phyloP scores from a whole-genome alignment of 2,113 vertebrate genomes.

The Petroica traversi region DNA sequence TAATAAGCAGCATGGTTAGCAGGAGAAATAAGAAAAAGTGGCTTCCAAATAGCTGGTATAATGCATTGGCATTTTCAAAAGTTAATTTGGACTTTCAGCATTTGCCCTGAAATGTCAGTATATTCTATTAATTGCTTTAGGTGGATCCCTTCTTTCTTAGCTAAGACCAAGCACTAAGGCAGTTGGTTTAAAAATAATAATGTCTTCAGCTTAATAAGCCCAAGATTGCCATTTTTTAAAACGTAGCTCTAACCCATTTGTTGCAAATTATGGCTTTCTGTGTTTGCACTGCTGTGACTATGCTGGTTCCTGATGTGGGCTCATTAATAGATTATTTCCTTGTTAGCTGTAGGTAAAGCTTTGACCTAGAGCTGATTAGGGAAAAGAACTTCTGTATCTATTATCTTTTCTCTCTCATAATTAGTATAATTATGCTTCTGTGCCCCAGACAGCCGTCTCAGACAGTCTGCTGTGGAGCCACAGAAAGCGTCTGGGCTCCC shows the following conservation, averaged over 20 bases:
- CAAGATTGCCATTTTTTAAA: background rate
- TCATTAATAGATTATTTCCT: conserved; percentile 54
- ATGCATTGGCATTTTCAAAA: background rate
- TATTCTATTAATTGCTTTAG: background rate
- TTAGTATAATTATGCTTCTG: conserved; percentile 36
- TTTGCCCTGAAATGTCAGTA: background rate
- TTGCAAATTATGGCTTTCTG: conserved; percentile 24
- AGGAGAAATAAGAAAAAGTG: background rate
- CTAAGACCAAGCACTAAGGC: background rate
- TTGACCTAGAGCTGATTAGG: conserved; percentile 49
- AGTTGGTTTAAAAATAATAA: background rate
- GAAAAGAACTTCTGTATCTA: conserved; percentile 44
- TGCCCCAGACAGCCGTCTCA: conserved; percentile 25
- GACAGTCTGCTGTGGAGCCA: conserved; percentile 34
- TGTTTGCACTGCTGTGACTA: background rate
- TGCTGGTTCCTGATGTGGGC: background rate
- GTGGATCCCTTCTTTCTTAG: background rate
- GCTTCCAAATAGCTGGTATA: background rate
- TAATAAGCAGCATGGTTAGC: background rate
- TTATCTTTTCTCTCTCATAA: conserved; percentile 40
- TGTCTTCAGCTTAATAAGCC: conserved; percentile 16
- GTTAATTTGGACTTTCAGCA: background rate
- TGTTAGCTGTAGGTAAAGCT: conserved; percentile 46
- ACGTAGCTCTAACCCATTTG: background rate
- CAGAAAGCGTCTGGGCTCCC: background rate